A percentile compares a stretch with the other conserved stretches of the same genome.
These are phyloP conservation scores for Ibidorhyncha struthersii DNA, from an alignment of 2,113 vertebrate species.

Conservation along the genomic window DNA sequence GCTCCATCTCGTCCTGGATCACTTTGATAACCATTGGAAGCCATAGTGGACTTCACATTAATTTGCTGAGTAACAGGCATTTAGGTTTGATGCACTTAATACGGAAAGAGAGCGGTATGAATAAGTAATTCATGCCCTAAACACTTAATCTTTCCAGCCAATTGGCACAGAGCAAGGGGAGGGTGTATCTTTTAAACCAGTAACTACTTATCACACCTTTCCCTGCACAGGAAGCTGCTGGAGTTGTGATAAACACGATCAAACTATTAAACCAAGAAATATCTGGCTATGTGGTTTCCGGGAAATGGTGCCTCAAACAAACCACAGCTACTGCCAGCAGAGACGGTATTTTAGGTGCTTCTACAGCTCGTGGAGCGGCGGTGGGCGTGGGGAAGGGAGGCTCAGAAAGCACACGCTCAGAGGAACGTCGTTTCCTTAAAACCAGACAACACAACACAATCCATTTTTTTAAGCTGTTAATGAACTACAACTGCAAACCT, in stretches of 20 bases:
- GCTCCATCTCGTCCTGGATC: background rate
- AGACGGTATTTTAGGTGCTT: background rate
- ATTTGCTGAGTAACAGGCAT: constrained; percentile 23
- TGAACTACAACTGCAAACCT: background rate
- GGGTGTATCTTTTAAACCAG: constrained; percentile 7
- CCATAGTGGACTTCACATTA: background rate
- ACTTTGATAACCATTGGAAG: constrained; percentile 8
- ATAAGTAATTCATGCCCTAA: background rate
- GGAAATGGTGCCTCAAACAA: constrained; percentile 51
- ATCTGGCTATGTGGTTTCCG: constrained; percentile 34
- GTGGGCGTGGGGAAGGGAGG: background rate
- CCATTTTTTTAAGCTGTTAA: background rate
- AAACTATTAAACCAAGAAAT: constrained; percentile 23
- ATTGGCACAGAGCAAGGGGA: background rate
- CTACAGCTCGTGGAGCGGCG: background rate
- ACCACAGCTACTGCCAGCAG: background rate
- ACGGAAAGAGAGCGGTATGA: background rate
- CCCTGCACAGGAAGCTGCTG: constrained; percentile 63
- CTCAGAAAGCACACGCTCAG: background rate
- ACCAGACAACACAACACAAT: background rate
- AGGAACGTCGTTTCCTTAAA: background rate
- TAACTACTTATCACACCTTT: constrained; percentile 39
- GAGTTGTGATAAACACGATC: constrained; percentile 45
- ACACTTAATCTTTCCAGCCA: background rate
- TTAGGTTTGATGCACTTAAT: constrained; percentile 18